These are phyloP conservation scores for Rhincodon typus DNA, from an alignment of 2,797 vertebrate species.

Conservation along the genomic window DNA sequence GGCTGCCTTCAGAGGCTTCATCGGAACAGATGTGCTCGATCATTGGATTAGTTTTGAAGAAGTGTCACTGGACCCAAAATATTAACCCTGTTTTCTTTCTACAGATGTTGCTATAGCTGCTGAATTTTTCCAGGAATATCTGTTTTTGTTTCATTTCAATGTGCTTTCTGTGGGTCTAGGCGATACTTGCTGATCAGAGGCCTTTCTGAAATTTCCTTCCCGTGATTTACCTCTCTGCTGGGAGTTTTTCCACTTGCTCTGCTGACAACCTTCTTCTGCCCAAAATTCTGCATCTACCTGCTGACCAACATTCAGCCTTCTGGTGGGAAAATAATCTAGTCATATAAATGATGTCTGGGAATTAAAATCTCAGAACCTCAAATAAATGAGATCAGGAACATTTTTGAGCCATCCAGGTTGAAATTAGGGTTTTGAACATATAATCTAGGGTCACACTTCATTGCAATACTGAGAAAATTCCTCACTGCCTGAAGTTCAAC, in stretches of 20 bases:
- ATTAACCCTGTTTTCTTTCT: too few relatives aligned
- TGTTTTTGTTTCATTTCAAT: background rate
- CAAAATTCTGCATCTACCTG: background rate
- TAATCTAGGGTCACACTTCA: background rate
- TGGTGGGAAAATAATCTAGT: background rate
- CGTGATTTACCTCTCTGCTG: background rate
- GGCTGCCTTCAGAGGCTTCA: too few relatives aligned
- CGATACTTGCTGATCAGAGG: background rate
- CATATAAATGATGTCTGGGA: background rate
- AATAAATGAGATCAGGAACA: background rate
- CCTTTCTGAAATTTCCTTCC: background rate
- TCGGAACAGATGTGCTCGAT: too few relatives aligned
- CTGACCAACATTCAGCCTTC: background rate
- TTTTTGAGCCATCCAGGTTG: background rate
- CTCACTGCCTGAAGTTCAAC: background rate
- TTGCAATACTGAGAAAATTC: background rate
- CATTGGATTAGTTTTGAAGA: too few relatives aligned
- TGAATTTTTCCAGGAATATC: too few relatives aligned
- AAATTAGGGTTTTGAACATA: background rate
- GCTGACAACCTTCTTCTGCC: background rate
- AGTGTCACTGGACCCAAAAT: too few relatives aligned
- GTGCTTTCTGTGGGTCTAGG: background rate
- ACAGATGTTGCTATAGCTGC: too few relatives aligned
- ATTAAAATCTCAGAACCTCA: background rate
- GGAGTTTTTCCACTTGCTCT: background rate